phyloP scores from a whole-genome alignment of 2,113 vertebrate genomes.

The Xiphorhynchus elegans region DNA sequence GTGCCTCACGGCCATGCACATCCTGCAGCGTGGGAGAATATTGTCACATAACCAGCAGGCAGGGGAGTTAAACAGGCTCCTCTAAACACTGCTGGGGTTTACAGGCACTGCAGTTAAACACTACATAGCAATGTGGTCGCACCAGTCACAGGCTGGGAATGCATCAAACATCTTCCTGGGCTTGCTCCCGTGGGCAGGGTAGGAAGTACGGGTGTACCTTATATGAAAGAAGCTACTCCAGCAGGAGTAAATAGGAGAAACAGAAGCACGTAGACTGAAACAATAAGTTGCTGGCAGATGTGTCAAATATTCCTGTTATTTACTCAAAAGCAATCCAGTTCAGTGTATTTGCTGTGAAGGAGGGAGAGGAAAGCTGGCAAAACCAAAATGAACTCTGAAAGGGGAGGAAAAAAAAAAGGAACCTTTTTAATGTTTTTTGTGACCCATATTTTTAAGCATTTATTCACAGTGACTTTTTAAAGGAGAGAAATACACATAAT shows the following conservation, averaged over 20 bases:
- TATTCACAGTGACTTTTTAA: slow-evolving; percentile 55
- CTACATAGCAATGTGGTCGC: accelerated
- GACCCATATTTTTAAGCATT: slow-evolving; percentile 57
- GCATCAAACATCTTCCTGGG: background rate
- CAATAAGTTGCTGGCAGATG: background rate
- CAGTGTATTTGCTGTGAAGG: background rate
- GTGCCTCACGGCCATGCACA: accelerated
- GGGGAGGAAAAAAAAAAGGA: background rate
- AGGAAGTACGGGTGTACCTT: background rate
- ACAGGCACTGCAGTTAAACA: background rate
- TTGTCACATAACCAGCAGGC: background rate
- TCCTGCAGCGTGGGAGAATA: background rate
- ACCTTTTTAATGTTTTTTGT: background rate
- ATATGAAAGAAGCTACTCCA: background rate
- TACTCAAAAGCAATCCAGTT: background rate
- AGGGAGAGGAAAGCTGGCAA: background rate
- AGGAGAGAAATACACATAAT: slow-evolving; percentile 62
- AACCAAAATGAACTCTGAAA: background rate
- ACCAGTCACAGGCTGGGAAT: background rate
- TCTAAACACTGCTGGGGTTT: background rate
- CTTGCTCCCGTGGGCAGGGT: background rate
- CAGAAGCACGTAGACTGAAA: background rate
- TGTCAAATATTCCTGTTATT: background rate
- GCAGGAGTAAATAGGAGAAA: background rate
- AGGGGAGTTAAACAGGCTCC: background rate